Percentiles rank a stretch among this genome's conserved stretches.
phyloP scores from a whole-genome alignment of 2,888 invertebrate genomes.

The Acrocera orbiculus region DNA sequence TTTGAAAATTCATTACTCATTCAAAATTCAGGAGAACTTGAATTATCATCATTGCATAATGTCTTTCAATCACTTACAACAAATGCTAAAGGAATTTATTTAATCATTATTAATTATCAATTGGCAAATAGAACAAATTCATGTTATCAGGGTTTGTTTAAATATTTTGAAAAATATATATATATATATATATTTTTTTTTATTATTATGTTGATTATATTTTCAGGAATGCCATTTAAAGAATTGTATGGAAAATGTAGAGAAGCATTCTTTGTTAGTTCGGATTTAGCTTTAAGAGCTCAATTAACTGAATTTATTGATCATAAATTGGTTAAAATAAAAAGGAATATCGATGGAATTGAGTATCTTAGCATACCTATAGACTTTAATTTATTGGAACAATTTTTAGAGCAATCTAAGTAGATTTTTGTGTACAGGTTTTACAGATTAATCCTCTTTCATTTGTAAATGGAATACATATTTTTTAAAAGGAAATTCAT shows the following conservation, averaged over 20 bases:
- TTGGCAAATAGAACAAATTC: constrained; percentile 51
- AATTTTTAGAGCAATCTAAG: no score
- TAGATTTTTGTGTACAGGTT: no score
- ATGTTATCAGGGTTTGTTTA: constrained; percentile 51
- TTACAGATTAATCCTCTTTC: no score
- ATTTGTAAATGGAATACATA: no score
- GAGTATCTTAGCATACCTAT: constrained; percentile 70
- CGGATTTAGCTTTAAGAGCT: constrained; percentile 75
- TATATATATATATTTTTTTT: neutral
- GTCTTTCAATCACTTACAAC: constrained; percentile 79
- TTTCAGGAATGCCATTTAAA: constrained; percentile 67
- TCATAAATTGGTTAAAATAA: constrained; percentile 74
- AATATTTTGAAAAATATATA: neutral
- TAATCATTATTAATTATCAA: constrained; percentile 65
- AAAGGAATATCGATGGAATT: constrained; percentile 61
- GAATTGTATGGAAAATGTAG: constrained; percentile 71
- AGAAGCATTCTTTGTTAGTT: constrained; percentile 81
- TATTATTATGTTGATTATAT: constrained; percentile 3
- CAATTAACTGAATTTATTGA: constrained; percentile 91
- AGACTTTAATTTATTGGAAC: constrained; percentile 50
- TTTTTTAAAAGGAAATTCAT: no score
- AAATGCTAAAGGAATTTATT: constrained; percentile 74
- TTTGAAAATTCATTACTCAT: constrained; percentile 71
- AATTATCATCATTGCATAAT: constrained; percentile 70
- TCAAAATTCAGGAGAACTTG: constrained; percentile 57